These are phyloP conservation scores for Lapara coniferarum DNA, from an alignment of 2,888 invertebrate species.

Conservation along the genomic window DNA sequence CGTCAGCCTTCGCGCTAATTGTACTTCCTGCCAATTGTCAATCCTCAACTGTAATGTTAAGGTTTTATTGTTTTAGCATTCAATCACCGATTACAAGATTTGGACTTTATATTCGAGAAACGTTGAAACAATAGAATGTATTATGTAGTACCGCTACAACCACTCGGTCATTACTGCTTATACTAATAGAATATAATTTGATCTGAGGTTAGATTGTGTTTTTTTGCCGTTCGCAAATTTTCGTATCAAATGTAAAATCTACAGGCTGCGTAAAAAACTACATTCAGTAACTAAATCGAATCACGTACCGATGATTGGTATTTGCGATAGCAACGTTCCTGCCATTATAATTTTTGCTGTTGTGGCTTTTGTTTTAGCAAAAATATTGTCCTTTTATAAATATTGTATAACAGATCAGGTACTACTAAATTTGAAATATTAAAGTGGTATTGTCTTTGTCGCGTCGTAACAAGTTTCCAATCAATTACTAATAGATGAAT, in stretches of 20 bases:
- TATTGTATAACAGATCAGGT: neutral
- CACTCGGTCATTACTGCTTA: slow-evolving; percentile 44
- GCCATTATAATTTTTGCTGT: slow-evolving; percentile 24
- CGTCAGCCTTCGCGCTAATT: slow-evolving; percentile 47
- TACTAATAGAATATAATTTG: slow-evolving; percentile 51
- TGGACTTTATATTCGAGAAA: slow-evolving; percentile 44
- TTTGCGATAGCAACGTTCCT: slow-evolving; percentile 36
- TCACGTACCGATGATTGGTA: slow-evolving; percentile 69
- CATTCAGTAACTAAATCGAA: slow-evolving; percentile 70
- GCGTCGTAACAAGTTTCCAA: neutral
- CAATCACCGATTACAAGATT: slow-evolving; percentile 37
- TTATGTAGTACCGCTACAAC: slow-evolving; percentile 51
- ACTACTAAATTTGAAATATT: too few species aligned
- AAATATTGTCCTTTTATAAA: slow-evolving; percentile 3
- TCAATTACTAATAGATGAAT: neutral
- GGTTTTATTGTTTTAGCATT: slow-evolving; percentile 48
- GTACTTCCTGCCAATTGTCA: slow-evolving; percentile 52
- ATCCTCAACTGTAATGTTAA: slow-evolving; percentile 43
- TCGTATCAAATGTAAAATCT: slow-evolving; percentile 58
- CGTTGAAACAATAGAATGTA: slow-evolving; percentile 44
- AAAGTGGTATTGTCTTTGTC: too few species aligned
- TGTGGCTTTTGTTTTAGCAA: slow-evolving; percentile 11
- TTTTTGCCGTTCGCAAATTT: slow-evolving; percentile 59
- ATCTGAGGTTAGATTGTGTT: slow-evolving; percentile 60
- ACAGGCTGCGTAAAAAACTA: slow-evolving; percentile 55